Conservation (phyloP, 2,888 invertebrate species). For the Polyommatus icarus region DNA sequence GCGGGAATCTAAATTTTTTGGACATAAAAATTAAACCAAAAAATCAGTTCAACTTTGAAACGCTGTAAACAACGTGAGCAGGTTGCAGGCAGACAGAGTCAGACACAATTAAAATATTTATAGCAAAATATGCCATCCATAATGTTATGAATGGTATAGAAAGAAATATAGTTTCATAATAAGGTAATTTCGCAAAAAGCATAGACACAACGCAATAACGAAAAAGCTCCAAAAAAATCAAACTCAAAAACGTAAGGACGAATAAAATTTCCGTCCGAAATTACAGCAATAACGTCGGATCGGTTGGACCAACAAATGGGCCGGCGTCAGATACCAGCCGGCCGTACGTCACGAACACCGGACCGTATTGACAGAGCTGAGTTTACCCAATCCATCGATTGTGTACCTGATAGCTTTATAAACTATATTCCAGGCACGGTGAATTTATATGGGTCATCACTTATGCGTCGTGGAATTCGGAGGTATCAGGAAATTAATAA, state of each 20-base stretch:
- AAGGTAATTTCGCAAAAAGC: not conserved
- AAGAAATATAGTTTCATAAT: not conserved
- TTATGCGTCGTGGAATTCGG: not conserved
- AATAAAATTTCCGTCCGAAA: constrained; percentile 1
- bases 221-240: not conserved
- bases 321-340: constrained; percentile 24
- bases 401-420: constrained; percentile 28
- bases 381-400: constrained; percentile 21
- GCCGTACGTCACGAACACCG: constrained; percentile 20
- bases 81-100: too few species aligned
- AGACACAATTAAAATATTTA: too few species aligned
- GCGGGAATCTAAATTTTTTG: too few species aligned
- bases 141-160: not conserved
- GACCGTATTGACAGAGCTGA: constrained; percentile 25
- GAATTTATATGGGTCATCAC: constrained; percentile 9
- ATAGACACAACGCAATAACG: not conserved
- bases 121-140: too few species aligned
- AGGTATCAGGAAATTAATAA: not conserved
- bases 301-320: constrained; percentile 25
- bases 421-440: not conserved
- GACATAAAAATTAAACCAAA: too few species aligned
- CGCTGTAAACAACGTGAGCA: too few species aligned
- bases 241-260: not conserved
- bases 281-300: not conserved
- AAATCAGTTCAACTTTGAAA: too few species aligned